Evolutionary conservation across 2,888 invertebrate species (phyloP), one percentile per base, ranked within the genome.

Genomic region (Omphaloscelis lunosa): DNA sequence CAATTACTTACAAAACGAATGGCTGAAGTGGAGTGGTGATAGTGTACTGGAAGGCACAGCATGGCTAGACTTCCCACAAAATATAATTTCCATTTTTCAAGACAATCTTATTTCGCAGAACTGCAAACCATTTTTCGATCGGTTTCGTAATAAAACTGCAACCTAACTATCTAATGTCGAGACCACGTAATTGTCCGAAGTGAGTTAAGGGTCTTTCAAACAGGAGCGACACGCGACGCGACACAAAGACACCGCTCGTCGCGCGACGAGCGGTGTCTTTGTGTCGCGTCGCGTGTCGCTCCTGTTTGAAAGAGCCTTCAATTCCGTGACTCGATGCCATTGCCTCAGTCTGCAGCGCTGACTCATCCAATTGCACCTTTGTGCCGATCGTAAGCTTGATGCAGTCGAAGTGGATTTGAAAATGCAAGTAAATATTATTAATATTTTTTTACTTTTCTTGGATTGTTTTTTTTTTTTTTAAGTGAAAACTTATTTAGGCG

Each of bases 301-400:
- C n/a, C n/a, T n/a, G n/a, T n/a, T n/a, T n/a, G n/a, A n/a, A n/a
- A n/a, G n/a, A n/a, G n/a, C n/a, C n/a, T n/a, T n/a, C 81, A 84
- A 69, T 72, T 80, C 51, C 82, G 82, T 82, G 82, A 84, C 85
- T 80, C 15, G 29, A 0, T n/a, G 15, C 61, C 66, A 58, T 73
- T 70, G 78, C 56, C 17, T 27, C 70, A 71, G n/a, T 12, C 81
- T 51, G 68, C 41, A 11, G 0, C 17, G 62, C 70, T 84, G 82
- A 82, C 56, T 82, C 85, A 84, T 75, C 75, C 34, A 17, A 48
- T 63, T 80, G 72, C 81, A 66, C 68, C 68, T 84, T 80, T 75
- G 75, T 79, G 61, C 20, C 34, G 51, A 80, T 34, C 34, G 20
- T 17, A 45, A n/a, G n/a, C 20, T 29, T 15, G 51, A 56, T 72